These are phyloP conservation scores for Pavo muticus DNA, from an alignment of 2,113 vertebrate species.

Conservation along the genomic window DNA sequence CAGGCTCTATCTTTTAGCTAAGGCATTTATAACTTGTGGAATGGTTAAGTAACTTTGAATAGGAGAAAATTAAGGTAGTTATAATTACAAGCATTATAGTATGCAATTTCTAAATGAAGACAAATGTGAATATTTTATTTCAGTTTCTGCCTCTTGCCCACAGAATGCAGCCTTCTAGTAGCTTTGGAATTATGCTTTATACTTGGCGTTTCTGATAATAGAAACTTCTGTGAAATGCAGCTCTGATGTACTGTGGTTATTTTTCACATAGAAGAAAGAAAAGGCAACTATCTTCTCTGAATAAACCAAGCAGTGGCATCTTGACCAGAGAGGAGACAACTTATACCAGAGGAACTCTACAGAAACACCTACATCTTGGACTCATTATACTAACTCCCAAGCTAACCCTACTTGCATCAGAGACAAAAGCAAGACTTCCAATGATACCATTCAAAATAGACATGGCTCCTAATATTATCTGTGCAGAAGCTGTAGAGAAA, in stretches of 20 bases:
- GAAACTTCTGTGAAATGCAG: conserved; percentile 26
- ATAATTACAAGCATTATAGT: conserved; percentile 7
- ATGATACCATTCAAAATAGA: background rate
- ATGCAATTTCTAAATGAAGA: conserved; percentile 17
- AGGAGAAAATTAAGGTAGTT: background rate
- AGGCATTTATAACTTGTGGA: background rate
- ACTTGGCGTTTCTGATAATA: background rate
- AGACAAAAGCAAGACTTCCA: background rate
- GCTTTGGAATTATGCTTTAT: background rate
- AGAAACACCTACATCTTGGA: background rate
- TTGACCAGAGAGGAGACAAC: background rate
- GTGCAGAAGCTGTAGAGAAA: background rate
- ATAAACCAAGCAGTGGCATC: background rate
- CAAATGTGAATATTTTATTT: background rate
- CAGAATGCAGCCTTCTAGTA: conserved; percentile 16
- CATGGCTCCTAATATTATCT: background rate
- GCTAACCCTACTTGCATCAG: background rate
- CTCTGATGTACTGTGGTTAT: background rate
- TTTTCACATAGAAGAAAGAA: background rate
- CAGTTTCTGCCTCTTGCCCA: background rate
- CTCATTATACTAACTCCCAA: conserved; percentile 6
- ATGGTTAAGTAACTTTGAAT: conserved; percentile 4
- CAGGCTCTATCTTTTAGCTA: background rate
- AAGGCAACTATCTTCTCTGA: background rate
- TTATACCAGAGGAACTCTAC: background rate